phyloP scores from a whole-genome alignment of 2,888 invertebrate species.

The Apantesis nais region DNA sequence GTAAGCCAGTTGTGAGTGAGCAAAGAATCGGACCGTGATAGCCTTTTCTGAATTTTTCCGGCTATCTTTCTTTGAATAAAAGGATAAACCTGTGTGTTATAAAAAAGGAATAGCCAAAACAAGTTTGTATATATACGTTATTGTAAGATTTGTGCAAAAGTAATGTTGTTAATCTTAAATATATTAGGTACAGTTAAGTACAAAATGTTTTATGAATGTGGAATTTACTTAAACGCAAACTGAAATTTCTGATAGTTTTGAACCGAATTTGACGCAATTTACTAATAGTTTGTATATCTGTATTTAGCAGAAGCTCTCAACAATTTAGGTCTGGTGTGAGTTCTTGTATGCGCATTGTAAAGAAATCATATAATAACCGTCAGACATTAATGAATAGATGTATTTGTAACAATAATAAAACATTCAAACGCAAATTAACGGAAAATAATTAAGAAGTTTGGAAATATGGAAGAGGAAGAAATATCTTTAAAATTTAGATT shows the following conservation, averaged over 20 bases:
- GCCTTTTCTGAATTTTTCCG: slow-evolving; percentile 72
- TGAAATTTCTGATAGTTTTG: neutral
- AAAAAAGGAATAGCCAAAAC: slow-evolving; percentile 6
- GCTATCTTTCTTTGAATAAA: slow-evolving; percentile 72
- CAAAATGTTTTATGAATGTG: neutral
- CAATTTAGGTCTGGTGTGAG: neutral
- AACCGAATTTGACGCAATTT: too few relatives aligned
- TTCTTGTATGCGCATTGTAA: neutral
- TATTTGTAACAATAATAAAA: too few relatives aligned
- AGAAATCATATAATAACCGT: neutral
- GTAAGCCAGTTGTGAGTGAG: slow-evolving; percentile 17
- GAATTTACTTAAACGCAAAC: neutral
- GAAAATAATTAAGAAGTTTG: too few relatives aligned
- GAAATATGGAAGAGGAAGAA: too few relatives aligned
- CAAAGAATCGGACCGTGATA: slow-evolving; percentile 68
- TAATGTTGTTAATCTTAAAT: neutral
- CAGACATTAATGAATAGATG: too few relatives aligned
- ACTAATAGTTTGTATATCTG: too few relatives aligned
- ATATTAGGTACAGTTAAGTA: neutral
- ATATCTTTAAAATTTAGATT: neutral
- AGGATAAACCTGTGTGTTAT: slow-evolving; percentile 63
- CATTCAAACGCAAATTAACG: too few relatives aligned
- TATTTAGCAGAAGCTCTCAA: neutral
- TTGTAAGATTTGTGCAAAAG: slow-evolving; percentile 8
- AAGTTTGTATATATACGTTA: slow-evolving; percentile 28